Base-by-base conservation (phyloP, 2,888 invertebrate genomes). In the Ctena decussata region DNA sequence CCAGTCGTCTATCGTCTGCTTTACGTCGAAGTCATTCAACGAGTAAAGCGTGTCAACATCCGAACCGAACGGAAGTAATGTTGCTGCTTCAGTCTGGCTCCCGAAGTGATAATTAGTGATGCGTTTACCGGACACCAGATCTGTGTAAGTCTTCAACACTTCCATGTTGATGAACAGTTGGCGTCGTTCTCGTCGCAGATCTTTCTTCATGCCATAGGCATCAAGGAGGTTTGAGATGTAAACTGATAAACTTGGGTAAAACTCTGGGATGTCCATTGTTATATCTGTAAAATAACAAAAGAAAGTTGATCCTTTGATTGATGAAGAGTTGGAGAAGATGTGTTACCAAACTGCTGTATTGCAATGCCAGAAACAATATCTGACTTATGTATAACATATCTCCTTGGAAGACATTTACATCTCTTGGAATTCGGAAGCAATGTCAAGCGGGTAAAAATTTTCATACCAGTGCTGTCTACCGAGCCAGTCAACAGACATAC, bases 101-200 rank as follows among this genome's bases (percentile, higher is more conserved):
- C 77, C 77, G 32, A 77, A 77, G 27, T 49, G 49, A 24, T 70
- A 77, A 15, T 69, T 46, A 30, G 65, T 35, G 3, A 65, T 65
- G 0, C 65, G 65, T 65, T 35, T 32, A 1, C 41, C 65, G 6
- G 72, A 11, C 0, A 39, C 35, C 6, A 72, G 1, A 30, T 71
- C 72, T 1, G 30, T 65, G 35, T 65, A 35, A 2, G n/a, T 69
- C 18, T 41, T 35, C 0, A 69, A 27, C 5, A 37, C 70, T 46
- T 69, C 69, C 27, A 46, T n/a, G 24, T 49, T 32, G 0, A 41
- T 32, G n/a, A 35, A 49, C 32, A 77, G 1, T 5, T 46, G 21
- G 1, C 70, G 35, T 37, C 77, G 18, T 70, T 27, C 70, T 46
- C 32, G 35, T 1, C 60, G 35, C 11, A 44, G 15, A 15, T 49